These are phyloP conservation scores for Ascaphus truei DNA, from an alignment of 2,113 vertebrate genomes.

Conservation along the genomic window DNA sequence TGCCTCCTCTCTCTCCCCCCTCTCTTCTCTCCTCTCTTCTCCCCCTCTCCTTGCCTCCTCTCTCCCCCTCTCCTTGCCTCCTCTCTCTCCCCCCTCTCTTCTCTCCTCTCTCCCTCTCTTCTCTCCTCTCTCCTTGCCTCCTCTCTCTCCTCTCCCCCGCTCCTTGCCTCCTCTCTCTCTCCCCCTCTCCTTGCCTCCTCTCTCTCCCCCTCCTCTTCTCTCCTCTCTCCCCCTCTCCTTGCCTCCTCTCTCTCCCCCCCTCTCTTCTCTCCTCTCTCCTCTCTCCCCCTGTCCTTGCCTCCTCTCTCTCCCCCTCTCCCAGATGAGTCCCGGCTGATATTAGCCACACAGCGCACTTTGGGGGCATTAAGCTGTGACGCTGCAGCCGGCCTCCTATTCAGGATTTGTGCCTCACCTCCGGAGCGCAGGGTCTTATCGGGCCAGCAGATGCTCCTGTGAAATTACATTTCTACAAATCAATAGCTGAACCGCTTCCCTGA, in stretches of 20 bases:
- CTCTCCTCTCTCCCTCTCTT: neutral
- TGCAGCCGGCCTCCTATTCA: neutral
- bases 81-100: neutral
- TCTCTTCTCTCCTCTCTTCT: neutral
- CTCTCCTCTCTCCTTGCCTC: neutral
- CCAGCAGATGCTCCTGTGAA: constrained; percentile 29
- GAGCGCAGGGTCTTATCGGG: constrained; percentile 10
- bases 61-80: neutral
- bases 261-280: neutral
- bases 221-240: neutral
- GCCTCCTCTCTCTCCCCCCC: neutral
- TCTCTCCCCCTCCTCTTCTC: neutral
- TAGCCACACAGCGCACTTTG: constrained; percentile 16
- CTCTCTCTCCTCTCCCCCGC: neutral
- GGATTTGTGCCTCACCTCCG: constrained; percentile 4
- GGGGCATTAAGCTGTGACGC: constrained; percentile 2
- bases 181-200: neutral
- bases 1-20: neutral
- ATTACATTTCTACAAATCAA: constrained; percentile 32
- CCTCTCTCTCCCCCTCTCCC: neutral
- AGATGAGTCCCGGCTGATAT: constrained; percentile 7
- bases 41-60: neutral
- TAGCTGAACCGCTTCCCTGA: constrained; percentile 19
- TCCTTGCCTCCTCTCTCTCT: neutral
- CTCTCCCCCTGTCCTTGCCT: neutral